phyloP scores from a whole-genome alignment of 92 coral and sea anemone genomes.

The Muricea muricata region DNA sequence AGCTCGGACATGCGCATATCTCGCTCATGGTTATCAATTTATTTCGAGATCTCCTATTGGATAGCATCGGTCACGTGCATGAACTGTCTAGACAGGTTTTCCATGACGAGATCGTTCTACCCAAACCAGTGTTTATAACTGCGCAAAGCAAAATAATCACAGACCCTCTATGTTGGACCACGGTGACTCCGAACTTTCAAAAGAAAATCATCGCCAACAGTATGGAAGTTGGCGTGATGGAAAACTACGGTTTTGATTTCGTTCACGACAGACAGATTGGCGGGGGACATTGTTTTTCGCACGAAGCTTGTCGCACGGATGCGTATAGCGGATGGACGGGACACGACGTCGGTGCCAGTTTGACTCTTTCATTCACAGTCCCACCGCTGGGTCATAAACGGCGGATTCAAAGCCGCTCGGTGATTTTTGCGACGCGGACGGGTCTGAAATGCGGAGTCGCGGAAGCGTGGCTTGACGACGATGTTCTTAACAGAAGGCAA shows the following conservation, averaged over 20 bases:
- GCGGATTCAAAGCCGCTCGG: slow-evolving; percentile 10
- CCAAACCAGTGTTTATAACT: slow-evolving; percentile 40
- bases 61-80: neutral
- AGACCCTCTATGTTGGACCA: slow-evolving; percentile 64
- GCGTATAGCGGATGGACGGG: slow-evolving; percentile 81
- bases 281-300: slow-evolving; percentile 8
- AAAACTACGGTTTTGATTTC: slow-evolving; percentile 55
- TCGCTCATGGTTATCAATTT: slow-evolving; percentile 60
- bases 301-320: slow-evolving; percentile 61
- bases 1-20: slow-evolving; percentile 52
- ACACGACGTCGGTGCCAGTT: slow-evolving; percentile 34
- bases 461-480: slow-evolving; percentile 60
- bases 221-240: slow-evolving; percentile 58
- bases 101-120: neutral
- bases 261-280: slow-evolving; percentile 44
- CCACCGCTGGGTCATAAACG: slow-evolving; percentile 37
- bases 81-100: neutral
- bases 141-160: slow-evolving; percentile 15
- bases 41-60: slow-evolving; percentile 43
- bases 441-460: slow-evolving; percentile 46
- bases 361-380: slow-evolving; percentile 63
- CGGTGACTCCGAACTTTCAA: slow-evolving; percentile 62
- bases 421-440: slow-evolving; percentile 60
- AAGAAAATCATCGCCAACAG: slow-evolving; percentile 43
- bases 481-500: slow-evolving; percentile 33